Conservation (phyloP, 2,113 vertebrate genomes). For the Anolis carolinensis region DNA sequence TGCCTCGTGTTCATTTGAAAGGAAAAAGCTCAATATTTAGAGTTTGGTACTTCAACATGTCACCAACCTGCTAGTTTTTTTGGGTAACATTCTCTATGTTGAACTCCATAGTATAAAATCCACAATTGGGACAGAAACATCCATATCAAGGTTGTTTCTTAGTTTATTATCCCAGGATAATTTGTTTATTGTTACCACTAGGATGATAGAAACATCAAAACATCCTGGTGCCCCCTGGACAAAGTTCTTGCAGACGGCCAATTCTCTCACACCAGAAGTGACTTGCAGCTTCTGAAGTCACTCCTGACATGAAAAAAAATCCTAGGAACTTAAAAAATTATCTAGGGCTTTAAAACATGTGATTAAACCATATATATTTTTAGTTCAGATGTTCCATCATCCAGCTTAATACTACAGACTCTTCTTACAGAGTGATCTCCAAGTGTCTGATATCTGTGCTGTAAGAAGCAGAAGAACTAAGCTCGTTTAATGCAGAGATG, state of each 20-base stretch:
- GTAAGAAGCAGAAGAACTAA: neutral
- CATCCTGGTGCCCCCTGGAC: too few relatives aligned
- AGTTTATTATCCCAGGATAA: neutral
- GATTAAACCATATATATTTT: neutral
- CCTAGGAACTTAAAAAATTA: too few relatives aligned
- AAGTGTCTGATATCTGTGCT: accelerated
- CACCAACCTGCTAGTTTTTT: conserved; percentile 11
- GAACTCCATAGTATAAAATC: neutral
- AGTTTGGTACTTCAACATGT: conserved; percentile 13
- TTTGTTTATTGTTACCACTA: too few relatives aligned
- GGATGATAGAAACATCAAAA: too few relatives aligned
- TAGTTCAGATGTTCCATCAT: neutral
- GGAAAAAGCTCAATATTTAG: neutral
- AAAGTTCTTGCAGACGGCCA: too few relatives aligned
- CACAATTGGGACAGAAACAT: neutral
- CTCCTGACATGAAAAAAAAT: too few relatives aligned
- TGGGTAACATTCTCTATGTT: neutral
- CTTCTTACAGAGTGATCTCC: neutral
- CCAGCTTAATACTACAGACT: neutral
- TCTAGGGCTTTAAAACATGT: neutral
- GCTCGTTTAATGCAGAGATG: neutral
- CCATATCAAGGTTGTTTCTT: too few relatives aligned
- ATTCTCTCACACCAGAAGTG: too few relatives aligned
- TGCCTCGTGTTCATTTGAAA: conserved; percentile 9
- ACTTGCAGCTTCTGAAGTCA: too few relatives aligned